Evolutionary conservation across 1,140 invertebrate species (phyloP), one percentile per base, ranked within the genome.

Genomic region (Saxidomus purpurata): DNA sequence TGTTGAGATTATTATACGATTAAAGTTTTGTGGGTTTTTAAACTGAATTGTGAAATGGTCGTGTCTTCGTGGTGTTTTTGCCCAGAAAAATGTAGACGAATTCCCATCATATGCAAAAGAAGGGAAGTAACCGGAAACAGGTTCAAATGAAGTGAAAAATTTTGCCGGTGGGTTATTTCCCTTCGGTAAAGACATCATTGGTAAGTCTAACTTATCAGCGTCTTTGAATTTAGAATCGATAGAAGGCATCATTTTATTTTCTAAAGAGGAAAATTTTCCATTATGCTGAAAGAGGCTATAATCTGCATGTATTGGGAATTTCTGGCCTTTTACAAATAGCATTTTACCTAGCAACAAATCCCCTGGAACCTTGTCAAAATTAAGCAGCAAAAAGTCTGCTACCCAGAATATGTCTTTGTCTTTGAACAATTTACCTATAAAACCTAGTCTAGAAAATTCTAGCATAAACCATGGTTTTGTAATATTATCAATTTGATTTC

Each of bases 371-470:
- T 94, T 94, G 11, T 93, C 91, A 89, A 94, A 95, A 77, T 94
- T 95, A 0, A 92, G 87, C 63, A 95, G 67, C 19, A 95, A 82
- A 59, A 94, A 93, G 0, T 90, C 79, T 8, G 93, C 93, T 17
- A 96, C 89, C 52, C 89, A 89, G 19, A 90, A 40, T 15, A 95
- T 82, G 87, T 95, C 94, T 13, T 59, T 43, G 13, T 92, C 93
- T 36, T 92, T 88, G 47, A 94, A 93, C 55, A 95, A 87, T 91
- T 96, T 95, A 13, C 95, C 95, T 76, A 96, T 96, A 81, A 94
- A 95, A 13, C 95, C 93, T 43, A 96, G 92, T 9, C 91, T 91
- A 15, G 94, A 92, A 88, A 95, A 94, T 89, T 95, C 95, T 4
- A 96, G 89, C 25, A 93, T 92, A n/a, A 93, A 83, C 95, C 95